Percentiles rank a stretch among this genome's conserved stretches.
Conservation (phyloP, 2,888 invertebrate species). For the Onchidella celtica region DNA sequence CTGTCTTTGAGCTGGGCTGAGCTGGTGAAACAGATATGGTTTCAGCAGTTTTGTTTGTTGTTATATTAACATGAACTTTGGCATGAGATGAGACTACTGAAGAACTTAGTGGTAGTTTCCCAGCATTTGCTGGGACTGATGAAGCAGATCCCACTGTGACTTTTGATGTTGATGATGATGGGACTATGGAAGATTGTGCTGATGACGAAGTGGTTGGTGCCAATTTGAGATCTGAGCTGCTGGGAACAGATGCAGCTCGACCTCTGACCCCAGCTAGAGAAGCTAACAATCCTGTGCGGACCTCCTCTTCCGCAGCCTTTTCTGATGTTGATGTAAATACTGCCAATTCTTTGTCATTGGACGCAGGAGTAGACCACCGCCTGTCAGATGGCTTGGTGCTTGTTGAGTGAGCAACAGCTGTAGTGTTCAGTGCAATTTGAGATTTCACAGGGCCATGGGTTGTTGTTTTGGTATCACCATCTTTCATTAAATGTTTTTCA, state of each 20-base stretch:
- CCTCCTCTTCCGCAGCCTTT: constrained; percentile 17
- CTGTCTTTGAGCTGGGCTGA: neutral
- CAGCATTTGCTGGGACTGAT: too few relatives aligned
- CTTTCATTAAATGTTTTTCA: neutral
- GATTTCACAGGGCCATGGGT: constrained; percentile 10
- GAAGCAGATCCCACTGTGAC: too few relatives aligned
- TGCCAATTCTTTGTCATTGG: neutral
- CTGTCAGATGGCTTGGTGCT: constrained; percentile 1
- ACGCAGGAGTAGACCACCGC: constrained; percentile 27
- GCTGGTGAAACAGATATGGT: neutral
- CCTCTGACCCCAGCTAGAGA: constrained; percentile 38
- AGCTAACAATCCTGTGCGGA: constrained; percentile 39
- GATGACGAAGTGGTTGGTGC: neutral
- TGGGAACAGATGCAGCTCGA: constrained; percentile 2
- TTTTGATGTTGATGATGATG: constrained; percentile 1
- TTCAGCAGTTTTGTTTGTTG: neutral
- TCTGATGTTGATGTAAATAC: neutral
- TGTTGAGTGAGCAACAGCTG: neutral
- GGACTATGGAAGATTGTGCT: neutral
- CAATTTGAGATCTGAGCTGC: neutral
- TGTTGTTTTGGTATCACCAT: neutral
- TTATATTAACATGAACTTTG: neutral
- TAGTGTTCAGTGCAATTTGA: neutral
- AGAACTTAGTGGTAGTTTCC: too few relatives aligned
- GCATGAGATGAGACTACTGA: neutral